Conservation (phyloP, 1,140 invertebrate species). For the Brachionus rotundiformis region DNA sequence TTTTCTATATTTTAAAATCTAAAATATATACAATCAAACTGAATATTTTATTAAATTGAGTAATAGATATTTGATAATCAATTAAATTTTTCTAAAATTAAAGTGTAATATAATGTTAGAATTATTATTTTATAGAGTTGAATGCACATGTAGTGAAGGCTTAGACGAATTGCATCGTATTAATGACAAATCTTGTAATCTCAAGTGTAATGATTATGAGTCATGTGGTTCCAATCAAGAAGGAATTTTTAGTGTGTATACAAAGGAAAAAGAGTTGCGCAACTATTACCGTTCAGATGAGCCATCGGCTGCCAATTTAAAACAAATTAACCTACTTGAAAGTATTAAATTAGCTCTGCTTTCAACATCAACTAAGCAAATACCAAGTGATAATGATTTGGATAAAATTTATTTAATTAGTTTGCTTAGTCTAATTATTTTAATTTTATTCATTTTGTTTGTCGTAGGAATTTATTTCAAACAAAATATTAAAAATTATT, state of each 20-base stretch:
- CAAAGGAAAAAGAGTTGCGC: neutral
- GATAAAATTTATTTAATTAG: conserved; percentile 15
- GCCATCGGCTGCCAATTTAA: neutral
- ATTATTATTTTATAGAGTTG: too few species aligned
- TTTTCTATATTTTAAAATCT: too few species aligned
- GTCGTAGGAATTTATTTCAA: neutral
- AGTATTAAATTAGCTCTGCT: neutral
- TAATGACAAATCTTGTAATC: neutral
- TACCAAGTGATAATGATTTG: neutral
- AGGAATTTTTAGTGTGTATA: conserved; percentile 21
- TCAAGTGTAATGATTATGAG: conserved; percentile 17
- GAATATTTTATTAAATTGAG: too few species aligned
- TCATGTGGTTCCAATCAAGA: neutral
- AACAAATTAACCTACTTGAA: neutral
- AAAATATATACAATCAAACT: too few species aligned
- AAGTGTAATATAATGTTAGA: too few species aligned
- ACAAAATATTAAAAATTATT: neutral
- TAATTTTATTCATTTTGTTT: conserved; percentile 5
- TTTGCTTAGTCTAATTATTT: neutral
- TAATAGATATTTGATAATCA: too few species aligned
- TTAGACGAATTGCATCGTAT: neutral
- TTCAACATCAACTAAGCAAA: neutral
- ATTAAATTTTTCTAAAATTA: too few species aligned
- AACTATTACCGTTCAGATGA: conserved; percentile 12
- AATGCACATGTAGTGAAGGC: conserved; percentile 6